Evolutionary conservation across 2,888 invertebrate genomes (phyloP).

Genomic region (Acronicta leporina): DNA sequence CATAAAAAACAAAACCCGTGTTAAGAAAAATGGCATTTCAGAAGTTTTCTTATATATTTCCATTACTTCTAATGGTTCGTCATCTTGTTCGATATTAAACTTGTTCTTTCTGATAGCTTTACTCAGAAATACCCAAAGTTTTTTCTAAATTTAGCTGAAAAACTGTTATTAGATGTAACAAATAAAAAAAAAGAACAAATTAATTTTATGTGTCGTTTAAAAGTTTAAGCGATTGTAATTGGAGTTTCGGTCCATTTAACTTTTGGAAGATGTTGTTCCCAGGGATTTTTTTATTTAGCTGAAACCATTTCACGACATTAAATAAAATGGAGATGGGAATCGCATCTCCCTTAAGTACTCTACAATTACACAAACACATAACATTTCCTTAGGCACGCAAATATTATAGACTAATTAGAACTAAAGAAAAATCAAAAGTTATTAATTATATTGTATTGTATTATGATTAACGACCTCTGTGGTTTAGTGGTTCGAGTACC

Average conservation of each 20-base stretch:
- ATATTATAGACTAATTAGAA: no score
- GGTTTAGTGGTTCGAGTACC: no score
- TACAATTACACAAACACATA: no score
- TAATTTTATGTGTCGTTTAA: constrained; percentile 30
- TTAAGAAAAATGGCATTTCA: no score
- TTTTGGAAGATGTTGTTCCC: not conserved
- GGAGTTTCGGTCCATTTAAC: constrained; percentile 8
- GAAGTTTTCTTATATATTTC: constrained; percentile 5
- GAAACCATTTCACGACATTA: constrained; percentile 2
- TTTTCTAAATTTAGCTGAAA: constrained; percentile 25
- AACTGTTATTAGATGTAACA: constrained; percentile 24
- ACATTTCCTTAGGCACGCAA: no score
- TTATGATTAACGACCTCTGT: no score
- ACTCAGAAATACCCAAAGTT: constrained; percentile 17
- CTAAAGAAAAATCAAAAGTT: no score
- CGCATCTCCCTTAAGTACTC: no score
- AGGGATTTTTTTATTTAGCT: not conserved
- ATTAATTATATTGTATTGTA: no score
- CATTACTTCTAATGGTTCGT: constrained; percentile 20
- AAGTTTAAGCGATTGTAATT: constrained; percentile 23
- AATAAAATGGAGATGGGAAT: constrained; percentile 1
- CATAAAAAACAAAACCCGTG: no score
- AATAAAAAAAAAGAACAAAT: constrained; percentile 24
- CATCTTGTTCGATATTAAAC: constrained; percentile 16
- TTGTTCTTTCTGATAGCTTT: constrained; percentile 14